Evolutionary conservation across 2,797 vertebrate genomes (phyloP).

Genomic region (Rhinoraja longicauda): DNA sequence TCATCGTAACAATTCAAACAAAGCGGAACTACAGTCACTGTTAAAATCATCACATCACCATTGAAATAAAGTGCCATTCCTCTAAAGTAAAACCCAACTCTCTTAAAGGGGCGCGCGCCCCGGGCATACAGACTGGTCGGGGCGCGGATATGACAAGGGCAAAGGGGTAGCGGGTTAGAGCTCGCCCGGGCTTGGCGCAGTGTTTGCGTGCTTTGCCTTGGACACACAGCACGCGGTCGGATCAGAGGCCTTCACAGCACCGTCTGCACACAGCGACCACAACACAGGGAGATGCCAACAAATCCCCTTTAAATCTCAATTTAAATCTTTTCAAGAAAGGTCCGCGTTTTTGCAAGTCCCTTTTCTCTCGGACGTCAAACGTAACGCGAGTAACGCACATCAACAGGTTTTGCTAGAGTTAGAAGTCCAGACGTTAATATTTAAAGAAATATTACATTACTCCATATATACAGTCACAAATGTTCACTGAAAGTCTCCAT

Average conservation of each 20-base stretch:
- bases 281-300: not conserved
- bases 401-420: conserved; percentile 53
- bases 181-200: not conserved
- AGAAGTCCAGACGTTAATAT: conserved; percentile 39
- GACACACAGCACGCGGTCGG: no score
- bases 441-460: conserved; percentile 60
- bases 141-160: no score
- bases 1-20: conserved; percentile 50
- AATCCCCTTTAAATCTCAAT: not conserved
- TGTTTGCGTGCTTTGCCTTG: not conserved
- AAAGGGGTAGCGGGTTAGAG: not conserved
- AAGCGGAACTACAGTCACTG: conserved; percentile 58
- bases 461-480: conserved; percentile 69
- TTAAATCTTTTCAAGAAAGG: not conserved
- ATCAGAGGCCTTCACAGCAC: no score
- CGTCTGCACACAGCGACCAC: no score
- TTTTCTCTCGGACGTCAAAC: not conserved
- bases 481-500: conserved; percentile 63
- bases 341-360: not conserved
- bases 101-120: not conserved
- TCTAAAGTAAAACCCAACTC: conserved; percentile 42
- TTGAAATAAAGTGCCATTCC: conserved; percentile 70
- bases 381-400: not conserved
- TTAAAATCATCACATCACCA: conserved; percentile 46
- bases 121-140: not conserved